phyloP scores from a whole-genome alignment of 2,113 vertebrate species.

The Casuarius casuarius region DNA sequence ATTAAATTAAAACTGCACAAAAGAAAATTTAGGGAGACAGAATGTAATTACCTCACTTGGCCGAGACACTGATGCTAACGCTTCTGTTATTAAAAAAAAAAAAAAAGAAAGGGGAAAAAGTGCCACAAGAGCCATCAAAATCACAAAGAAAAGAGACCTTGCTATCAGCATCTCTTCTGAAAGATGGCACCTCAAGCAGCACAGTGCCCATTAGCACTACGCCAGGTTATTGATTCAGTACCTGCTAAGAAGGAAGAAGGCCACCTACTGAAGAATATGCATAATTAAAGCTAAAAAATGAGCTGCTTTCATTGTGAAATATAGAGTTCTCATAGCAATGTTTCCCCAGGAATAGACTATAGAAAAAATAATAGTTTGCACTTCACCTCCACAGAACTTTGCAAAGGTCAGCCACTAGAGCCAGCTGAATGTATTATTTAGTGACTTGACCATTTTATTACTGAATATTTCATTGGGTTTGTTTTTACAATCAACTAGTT shows the following conservation, averaged over 20 bases:
- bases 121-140: background rate
- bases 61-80: slow-evolving; percentile 8
- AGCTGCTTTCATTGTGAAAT: background rate
- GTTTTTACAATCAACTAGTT: slow-evolving; percentile 29
- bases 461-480: slow-evolving; percentile 42
- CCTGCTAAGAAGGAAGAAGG: background rate
- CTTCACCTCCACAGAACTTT: slow-evolving; percentile 16
- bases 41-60: slow-evolving; percentile 31
- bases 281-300: slow-evolving; percentile 41
- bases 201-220: background rate
- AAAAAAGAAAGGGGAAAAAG: background rate
- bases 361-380: background rate
- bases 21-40: slow-evolving; percentile 31
- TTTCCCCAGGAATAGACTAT: background rate
- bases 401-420: slow-evolving; percentile 1
- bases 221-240: background rate
- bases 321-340: background rate
- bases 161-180: background rate
- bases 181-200: background rate
- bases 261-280: slow-evolving; percentile 32
- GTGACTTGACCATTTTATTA: slow-evolving; percentile 10
- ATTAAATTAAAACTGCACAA: slow-evolving; percentile 55
- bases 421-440: slow-evolving; percentile 37
- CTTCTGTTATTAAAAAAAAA: background rate
- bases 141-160: background rate